A percentile compares a stretch with the other conserved stretches of the same genome.
Evolutionary conservation across 2,797 vertebrate species (phyloP).

Genomic region (Stomatorhinus walkeri): DNA sequence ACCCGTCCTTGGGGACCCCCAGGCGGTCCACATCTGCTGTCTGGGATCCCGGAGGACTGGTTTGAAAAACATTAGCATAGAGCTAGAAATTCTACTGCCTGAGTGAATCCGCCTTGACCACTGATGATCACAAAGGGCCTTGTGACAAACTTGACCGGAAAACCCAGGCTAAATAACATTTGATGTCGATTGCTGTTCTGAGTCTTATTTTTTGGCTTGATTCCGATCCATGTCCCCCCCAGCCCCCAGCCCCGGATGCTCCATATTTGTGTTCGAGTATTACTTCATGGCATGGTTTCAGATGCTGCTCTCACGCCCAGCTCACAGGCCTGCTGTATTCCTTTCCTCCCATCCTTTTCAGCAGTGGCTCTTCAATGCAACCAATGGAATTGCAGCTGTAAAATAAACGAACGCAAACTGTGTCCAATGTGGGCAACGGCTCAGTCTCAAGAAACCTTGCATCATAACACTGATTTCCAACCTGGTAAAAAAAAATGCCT

Average conservation of each 20-base stretch:
- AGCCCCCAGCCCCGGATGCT: neutral
- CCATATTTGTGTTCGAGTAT: neutral
- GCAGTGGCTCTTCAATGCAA: neutral
- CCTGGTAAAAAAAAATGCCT: slow-evolving; percentile 20
- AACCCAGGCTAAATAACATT: neutral
- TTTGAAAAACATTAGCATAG: neutral
- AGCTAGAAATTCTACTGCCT: neutral
- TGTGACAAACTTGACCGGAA: neutral
- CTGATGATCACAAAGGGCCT: neutral
- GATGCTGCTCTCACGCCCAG: neutral
- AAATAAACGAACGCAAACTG: neutral
- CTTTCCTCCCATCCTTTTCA: neutral
- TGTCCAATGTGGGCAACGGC: neutral
- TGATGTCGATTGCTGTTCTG: neutral
- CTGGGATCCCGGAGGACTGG: neutral
- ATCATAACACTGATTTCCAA: slow-evolving; percentile 22
- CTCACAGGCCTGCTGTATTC: neutral
- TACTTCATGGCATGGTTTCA: neutral
- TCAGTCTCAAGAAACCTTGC: slow-evolving; percentile 26
- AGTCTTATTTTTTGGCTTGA: neutral
- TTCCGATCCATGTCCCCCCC: neutral
- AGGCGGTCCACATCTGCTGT: neutral
- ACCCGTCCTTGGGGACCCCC: neutral
- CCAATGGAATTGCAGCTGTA: slow-evolving; percentile 4
- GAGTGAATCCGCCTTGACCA: neutral